Base-by-base conservation (phyloP, 2,888 invertebrate species). In the Lasiommata megera region DNA sequence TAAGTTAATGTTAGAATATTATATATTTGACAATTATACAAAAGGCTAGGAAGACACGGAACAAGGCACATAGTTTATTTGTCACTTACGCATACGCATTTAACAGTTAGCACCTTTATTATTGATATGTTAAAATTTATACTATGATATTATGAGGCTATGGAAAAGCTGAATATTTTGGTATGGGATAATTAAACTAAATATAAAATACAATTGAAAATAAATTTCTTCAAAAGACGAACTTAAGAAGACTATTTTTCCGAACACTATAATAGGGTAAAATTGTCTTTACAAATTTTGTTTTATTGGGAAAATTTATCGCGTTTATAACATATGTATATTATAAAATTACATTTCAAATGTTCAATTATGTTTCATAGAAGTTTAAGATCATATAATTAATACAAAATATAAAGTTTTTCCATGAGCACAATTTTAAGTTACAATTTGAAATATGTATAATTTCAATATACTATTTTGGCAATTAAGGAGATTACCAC, bases 401-500 rank as follows among this genome's bases (percentile, higher is more conserved):
- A n/a, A 23, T 23, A 9, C 36, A 48, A 53, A 60, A 34, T 47
- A 59, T 55, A n/a, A n/a, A n/a, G 52, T 47, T 53, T 53, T 51
- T 47, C 46, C 53, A 36, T 3, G 6, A 18, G 16, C 31, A 38
- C 31, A 43, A 14, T 18, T 16, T 55, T 11, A 41, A 41, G 41
- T 58, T 56, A 59, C 44, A 60, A 23, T 40, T 60, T 34, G 43
- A 60, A 60, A 57, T 44, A 57, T 56, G 54, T 62, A 56, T 60
- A 57, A 47, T 34, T 16, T 38, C 52, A 48, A 60, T 76, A 80
- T 69, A 79, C 82, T 88, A 89, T 87, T 89, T 90, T 90, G 89
- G 89, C 89, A 89, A 88, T 87, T 88, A 88, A 77, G 89, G 89
- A 89, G 89, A 90, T 85, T 84, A 88, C 87, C 89, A 90, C 89